Conservation (phyloP, 2,888 invertebrate genomes). For the Coecobrya sp. region DNA sequence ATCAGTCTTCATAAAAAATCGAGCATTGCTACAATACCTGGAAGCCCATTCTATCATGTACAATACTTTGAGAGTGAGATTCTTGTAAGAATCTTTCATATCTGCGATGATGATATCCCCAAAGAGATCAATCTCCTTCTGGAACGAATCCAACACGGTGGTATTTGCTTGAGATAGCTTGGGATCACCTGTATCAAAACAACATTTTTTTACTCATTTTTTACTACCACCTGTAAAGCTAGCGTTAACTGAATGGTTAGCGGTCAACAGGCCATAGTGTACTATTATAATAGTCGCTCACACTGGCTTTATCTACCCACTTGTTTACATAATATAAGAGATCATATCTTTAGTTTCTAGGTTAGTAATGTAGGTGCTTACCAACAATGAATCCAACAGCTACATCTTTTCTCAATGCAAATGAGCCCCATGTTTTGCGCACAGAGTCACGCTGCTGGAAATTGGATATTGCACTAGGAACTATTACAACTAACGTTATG, state of each 20-base stretch:
- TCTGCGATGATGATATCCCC: constrained; percentile 78
- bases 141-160: constrained; percentile 54
- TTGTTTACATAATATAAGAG: too few species aligned
- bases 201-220: not conserved
- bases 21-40: constrained; percentile 64
- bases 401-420: constrained; percentile 70
- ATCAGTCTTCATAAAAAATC: constrained; percentile 81
- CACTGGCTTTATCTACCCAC: too few species aligned
- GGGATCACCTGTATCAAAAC: constrained; percentile 72
- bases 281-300: not conserved
- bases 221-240: not conserved
- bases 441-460: constrained; percentile 75
- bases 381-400: constrained; percentile 79
- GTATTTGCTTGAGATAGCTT: constrained; percentile 54
- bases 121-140: constrained; percentile 74
- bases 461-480: constrained; percentile 79
- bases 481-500: constrained; percentile 73
- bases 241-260: too few species aligned
- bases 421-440: constrained; percentile 80
- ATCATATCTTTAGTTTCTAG: too few species aligned
- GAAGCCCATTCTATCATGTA: constrained; percentile 82
- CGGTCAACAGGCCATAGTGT: not conserved
- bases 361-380: too few species aligned
- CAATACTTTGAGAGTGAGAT: constrained; percentile 78
- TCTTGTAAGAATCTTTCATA: constrained; percentile 78